Evolutionary conservation across 2,888 invertebrate species (phyloP).

Genomic region (Dryococelus australis): DNA sequence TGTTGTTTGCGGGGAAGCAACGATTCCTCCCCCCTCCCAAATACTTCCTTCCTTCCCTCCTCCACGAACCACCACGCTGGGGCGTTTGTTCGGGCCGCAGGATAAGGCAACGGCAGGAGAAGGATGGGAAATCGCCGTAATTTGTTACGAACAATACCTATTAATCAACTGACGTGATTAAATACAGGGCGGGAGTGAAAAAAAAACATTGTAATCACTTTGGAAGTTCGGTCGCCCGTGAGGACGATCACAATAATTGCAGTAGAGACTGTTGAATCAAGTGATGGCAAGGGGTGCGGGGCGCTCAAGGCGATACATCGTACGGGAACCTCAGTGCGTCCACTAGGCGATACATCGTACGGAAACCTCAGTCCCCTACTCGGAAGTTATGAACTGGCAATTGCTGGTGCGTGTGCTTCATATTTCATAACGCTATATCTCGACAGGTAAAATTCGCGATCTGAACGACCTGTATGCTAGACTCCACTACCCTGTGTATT

Average conservation of each 20-base stretch:
- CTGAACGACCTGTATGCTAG: too few relatives aligned
- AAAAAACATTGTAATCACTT: not conserved
- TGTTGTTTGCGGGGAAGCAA: not conserved
- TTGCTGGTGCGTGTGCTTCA: too few relatives aligned
- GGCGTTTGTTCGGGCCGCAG: not conserved
- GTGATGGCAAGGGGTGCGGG: too few relatives aligned
- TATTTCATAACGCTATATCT: too few relatives aligned
- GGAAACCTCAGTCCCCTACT: too few relatives aligned
- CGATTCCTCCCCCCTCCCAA: not conserved
- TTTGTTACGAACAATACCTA: constrained; percentile 16
- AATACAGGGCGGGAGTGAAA: not conserved
- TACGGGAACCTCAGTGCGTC: too few relatives aligned
- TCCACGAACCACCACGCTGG: not conserved
- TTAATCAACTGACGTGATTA: constrained; percentile 11
- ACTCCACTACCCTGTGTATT: too few relatives aligned
- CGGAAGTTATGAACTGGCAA: too few relatives aligned
- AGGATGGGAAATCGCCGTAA: not conserved
- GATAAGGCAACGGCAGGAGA: not conserved
- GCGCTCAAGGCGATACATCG: too few relatives aligned
- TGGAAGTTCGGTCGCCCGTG: not conserved
- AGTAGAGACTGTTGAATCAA: not conserved
- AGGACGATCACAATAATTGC: not conserved
- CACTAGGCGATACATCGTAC: too few relatives aligned
- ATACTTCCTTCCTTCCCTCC: not conserved
- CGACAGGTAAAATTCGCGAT: too few relatives aligned